Evolutionary conservation across 2,797 vertebrate genomes (phyloP).

Genomic region (Lepilemur ruficaudatus): DNA sequence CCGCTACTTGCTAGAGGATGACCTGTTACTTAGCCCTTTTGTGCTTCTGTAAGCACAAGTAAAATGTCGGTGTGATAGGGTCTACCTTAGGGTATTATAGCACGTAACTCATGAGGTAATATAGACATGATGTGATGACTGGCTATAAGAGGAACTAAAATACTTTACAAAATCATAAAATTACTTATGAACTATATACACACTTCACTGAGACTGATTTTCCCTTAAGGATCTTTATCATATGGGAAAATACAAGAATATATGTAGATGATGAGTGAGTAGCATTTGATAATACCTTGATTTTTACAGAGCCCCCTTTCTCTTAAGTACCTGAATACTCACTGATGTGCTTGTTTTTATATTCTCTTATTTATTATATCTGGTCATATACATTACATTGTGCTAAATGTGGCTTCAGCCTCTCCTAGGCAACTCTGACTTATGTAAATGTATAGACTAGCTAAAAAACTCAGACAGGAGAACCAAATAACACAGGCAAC

Average conservation of each 20-base stretch:
- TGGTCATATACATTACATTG: background rate
- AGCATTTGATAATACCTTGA: background rate
- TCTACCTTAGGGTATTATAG: background rate
- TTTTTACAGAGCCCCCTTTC: background rate
- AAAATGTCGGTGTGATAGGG: background rate
- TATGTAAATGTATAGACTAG: background rate
- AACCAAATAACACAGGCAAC: background rate
- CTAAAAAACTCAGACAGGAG: background rate
- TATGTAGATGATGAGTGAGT: background rate
- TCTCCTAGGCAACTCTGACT: background rate
- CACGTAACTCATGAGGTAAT: background rate
- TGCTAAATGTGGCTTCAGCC: background rate
- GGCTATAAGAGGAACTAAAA: background rate
- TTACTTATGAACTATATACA: background rate
- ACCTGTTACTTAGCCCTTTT: too few relatives aligned
- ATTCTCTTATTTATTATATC: background rate
- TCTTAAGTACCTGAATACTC: background rate
- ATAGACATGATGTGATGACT: background rate
- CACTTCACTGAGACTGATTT: background rate
- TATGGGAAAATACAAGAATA: background rate
- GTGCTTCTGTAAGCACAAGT: background rate
- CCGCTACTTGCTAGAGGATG: rapidly evolving
- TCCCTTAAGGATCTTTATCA: background rate
- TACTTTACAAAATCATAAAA: background rate
- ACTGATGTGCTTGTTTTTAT: background rate